Base-by-base conservation (phyloP, 1,140 invertebrate genomes). In the Dendrolimus punctatus region DNA sequence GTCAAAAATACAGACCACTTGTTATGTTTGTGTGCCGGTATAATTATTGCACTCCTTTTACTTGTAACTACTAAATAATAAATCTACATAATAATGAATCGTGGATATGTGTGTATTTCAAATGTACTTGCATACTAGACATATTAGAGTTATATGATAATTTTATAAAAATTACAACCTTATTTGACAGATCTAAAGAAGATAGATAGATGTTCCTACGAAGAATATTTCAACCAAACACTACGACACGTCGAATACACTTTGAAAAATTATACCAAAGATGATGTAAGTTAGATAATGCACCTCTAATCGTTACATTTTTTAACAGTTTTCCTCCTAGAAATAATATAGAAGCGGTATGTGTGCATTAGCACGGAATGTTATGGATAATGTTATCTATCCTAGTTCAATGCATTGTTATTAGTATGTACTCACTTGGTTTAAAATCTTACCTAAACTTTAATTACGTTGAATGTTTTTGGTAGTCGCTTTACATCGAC, bases 141-240 rank as follows among this genome's bases (percentile, higher is more conserved):
- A 23, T 23, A 23, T 23, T 23, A 23, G 1, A 23, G 23, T 23
- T 23, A 23, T 23, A 23, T 23, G 3, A 23, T 23, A 23, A 23
- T 2, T 23, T 23, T 23, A 23, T 3, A 3, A 23, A 23, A 23
- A 23, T 23, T 23, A 23, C 23, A 23, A 23, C 23, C 3, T 23
- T 23, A 23, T 23, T 23, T 23, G 23, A 23, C 68, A 88, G 83
- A 87, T 78, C 71, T 76, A 8, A 79, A 80, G 55, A 80, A 80
- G 57, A 88, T 87, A 51, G 82, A 87, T 55, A 66, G 86, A 62
- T 88, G 85, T 71, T 87, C 85, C 5, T 88, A 87, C 46, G 85
- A 88, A 68, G 85, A 87, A 64, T 88, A 87, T 58, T 76, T 84
- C 60, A 87, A 87, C 53, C 85, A 88, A 59, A 88, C 85, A 6